These are phyloP conservation scores for Nesometra sesokonis DNA, from an alignment of 35 echinoderm and acorn worm species.

Conservation along the genomic window DNA sequence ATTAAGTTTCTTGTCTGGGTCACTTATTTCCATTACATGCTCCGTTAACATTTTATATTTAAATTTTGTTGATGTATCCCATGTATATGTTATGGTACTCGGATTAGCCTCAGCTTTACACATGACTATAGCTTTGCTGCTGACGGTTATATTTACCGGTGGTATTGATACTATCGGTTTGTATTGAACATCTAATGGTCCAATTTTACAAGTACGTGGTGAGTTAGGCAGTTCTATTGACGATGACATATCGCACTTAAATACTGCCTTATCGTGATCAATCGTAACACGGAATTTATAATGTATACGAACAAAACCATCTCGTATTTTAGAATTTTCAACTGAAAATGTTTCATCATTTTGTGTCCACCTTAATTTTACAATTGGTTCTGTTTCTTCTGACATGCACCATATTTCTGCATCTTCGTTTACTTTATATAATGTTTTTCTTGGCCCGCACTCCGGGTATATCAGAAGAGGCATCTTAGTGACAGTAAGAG, in stretches of 20 bases:
- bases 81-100: not conserved
- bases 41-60: not conserved
- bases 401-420: not conserved
- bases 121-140: not conserved
- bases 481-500: not conserved
- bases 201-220: not conserved
- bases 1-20: not conserved
- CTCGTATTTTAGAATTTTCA: not conserved
- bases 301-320: not conserved
- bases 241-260: not conserved
- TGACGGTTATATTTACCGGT: not conserved
- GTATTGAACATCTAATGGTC: not conserved
- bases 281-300: not conserved
- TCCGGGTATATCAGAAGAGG: not conserved
- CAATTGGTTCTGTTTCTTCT: not conserved
- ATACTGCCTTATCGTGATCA: not conserved
- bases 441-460: not conserved
- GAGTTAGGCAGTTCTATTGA: not conserved
- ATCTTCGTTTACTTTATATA: not conserved
- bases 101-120: not conserved
- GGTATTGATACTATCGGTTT: not conserved
- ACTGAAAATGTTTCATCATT: not conserved
- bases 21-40: not conserved
- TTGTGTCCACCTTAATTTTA: not conserved
- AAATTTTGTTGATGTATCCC: not conserved